Evolutionary conservation across 1,140 invertebrate genomes (phyloP), one percentile per base, ranked within the genome.

Genomic region (Drosophila arizonae): DNA sequence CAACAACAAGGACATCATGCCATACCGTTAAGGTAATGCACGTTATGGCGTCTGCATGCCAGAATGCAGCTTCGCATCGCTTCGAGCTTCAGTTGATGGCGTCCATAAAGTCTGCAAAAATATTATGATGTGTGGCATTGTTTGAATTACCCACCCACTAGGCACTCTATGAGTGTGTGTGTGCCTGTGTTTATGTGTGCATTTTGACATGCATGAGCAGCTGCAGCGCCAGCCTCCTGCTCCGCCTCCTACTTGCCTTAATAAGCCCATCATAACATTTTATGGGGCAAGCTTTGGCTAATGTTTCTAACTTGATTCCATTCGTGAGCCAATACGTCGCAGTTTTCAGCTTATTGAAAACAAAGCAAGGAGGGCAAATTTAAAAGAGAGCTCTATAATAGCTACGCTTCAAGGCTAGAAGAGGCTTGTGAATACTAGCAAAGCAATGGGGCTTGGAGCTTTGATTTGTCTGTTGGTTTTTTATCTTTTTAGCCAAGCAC

Each of bases 41-140:
- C 66, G 58, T 65, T 71, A 39, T 55, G 80, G 50, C 72, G 77
- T 60, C 36, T 72, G 70, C 74, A 76, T 76, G 71, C 28, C 74
- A 72, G 43, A 66, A 67, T 72, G 74, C 70, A 62, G 52, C 43
- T 39, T 39, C 36, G 10, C 36, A 69, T 63, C 56, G 43, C 57
- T 60, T 28, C 57, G 54, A 58, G 58, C 24, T 30, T 41, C 64
- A 61, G 55, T 54, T 72, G 64, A 67, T 72, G 70, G 64, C 70
- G 33, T 54, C 70, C 64, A 55, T 66, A 72, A 66, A 72, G 55
- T 46, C 24, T 46, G 63, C 58, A 68, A 74, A 70, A 56, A 74
- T 70, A 74, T 74, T 74, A 63, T 70, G 66, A 74, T 70, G 72
- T 74, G 72, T 64, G 66, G 66, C 67, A 70, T 62, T 68, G 71